Base-by-base conservation (phyloP, 2,113 vertebrate species). In the Toxotes chatareus region DNA sequence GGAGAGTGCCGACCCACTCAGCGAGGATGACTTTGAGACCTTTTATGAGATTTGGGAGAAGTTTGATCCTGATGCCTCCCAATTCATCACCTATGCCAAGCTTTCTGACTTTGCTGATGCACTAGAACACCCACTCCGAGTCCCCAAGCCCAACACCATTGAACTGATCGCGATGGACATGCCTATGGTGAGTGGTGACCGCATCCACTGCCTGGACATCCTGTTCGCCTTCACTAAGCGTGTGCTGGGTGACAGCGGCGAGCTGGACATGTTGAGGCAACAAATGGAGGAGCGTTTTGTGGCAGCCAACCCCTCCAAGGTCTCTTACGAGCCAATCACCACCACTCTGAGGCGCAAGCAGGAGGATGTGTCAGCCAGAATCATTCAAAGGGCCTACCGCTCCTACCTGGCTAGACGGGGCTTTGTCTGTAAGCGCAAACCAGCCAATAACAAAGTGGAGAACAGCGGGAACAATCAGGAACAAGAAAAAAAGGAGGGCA, bases 11-110 rank as follows among this genome's bases (percentile, higher is more conserved):
- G 98, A 99, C n/a, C 98, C 98, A 0, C 95, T 99, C 14, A 99
- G 98, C 0, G 98, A 99, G 95, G 98, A 99, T 0, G 98, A 99
- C 95, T 99, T 99, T 53, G 97, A 99, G 95, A 99, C 98, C 51
- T 99, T 99, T 95, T 99, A 99, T 1, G 98, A 99, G 94, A 99
- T 99, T 91, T 99, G 98, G 98, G 98, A 99, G 94, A 99, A 99
- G 92, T 99, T 99, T 3, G 98, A 99, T 89, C 98, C 98, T 0
- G 98, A 99, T 0, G 98, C 98, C 80, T 99, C 94, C 0, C 98
- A 99, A 92, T 99, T 99, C 94, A 99, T 99, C 36, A 97, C 97
- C 88, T 99, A 97, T 85, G 93, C 96, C 94, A 99, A 99, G 92
- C 96, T 99, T 12, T 96, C 97, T 1, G 97, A 99, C 94, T 99